A percentile compares a stretch with the other conserved stretches of the same genome.
phyloP scores from a whole-genome alignment of 2,888 invertebrate species.

The Tetramorium bicarinatum region DNA sequence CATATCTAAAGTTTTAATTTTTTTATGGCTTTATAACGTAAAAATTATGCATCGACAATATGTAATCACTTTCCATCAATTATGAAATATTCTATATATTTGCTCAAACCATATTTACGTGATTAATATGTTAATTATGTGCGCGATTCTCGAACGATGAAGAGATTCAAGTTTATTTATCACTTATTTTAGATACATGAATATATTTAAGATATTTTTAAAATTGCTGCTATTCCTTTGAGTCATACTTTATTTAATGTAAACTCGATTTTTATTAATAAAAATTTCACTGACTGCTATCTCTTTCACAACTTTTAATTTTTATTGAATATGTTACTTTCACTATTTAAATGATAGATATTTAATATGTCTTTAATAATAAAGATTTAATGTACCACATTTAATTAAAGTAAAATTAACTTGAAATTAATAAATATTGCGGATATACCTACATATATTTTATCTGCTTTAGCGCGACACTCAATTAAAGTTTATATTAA shows the following conservation, averaged over 20 bases:
- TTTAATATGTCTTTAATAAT: neutral
- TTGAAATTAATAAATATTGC: conserved; percentile 18
- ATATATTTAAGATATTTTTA: neutral
- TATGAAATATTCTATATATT: neutral
- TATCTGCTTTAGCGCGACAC: neutral
- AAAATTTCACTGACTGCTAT: neutral
- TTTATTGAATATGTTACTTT: neutral
- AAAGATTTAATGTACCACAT: neutral
- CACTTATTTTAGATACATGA: too few relatives aligned
- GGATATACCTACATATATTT: neutral
- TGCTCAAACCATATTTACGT: neutral
- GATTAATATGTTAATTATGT: conserved; percentile 11
- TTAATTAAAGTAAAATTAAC: conserved; percentile 13
- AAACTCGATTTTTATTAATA: neutral
- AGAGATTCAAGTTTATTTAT: neutral
- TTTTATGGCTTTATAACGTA: neutral
- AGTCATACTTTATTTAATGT: neutral
- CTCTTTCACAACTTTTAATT: neutral
- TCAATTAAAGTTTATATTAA: conserved; percentile 10
- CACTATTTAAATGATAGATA: neutral
- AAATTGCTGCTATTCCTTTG: neutral
- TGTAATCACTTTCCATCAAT: neutral
- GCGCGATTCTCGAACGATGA: neutral
- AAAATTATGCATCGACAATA: neutral
- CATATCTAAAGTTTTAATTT: neutral